Evolutionary conservation across 2,888 invertebrate species (phyloP).

Genomic region (Diaperis boleti): DNA sequence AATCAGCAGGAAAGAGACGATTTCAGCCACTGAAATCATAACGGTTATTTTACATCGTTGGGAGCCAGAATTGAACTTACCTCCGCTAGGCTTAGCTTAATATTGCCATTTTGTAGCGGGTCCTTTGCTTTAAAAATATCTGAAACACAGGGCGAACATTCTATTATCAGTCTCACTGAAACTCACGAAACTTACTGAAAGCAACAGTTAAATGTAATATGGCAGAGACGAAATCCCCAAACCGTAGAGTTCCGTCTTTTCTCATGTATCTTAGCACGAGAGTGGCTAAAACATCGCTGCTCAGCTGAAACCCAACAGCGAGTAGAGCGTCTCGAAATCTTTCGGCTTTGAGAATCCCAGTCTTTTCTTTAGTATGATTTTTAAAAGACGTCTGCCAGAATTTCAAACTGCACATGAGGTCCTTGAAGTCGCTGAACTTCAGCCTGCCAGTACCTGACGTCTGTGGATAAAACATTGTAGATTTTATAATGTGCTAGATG

Average conservation of each 20-base stretch:
- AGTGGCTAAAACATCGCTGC: constrained; percentile 85
- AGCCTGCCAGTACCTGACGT: constrained; percentile 84
- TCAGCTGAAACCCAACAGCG: constrained; percentile 90
- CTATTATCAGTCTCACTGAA: no score
- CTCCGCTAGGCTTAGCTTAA: constrained; percentile 85
- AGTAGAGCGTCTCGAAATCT: constrained; percentile 84
- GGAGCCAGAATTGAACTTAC: constrained; percentile 65
- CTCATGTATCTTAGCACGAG: constrained; percentile 90
- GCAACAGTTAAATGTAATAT: constrained; percentile 90
- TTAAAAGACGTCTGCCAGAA: constrained; percentile 93
- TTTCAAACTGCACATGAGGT: constrained; percentile 91
- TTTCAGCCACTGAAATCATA: constrained; percentile 79
- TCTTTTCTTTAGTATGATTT: constrained; percentile 90
- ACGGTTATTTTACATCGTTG: no score
- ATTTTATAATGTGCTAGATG: no score
- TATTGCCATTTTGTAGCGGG: constrained; percentile 82
- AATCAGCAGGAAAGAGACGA: constrained; percentile 77
- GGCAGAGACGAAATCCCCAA: constrained; percentile 92
- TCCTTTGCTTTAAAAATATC: constrained; percentile 83
- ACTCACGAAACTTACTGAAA: constrained; percentile 86
- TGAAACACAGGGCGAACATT: constrained; percentile 63
- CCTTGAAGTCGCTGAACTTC: constrained; percentile 88
- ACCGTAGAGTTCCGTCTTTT: constrained; percentile 90
- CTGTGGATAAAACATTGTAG: constrained; percentile 66
- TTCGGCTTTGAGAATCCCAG: constrained; percentile 90